Evolutionary conservation across 2,113 vertebrate genomes (phyloP).

Genomic region (Paramisgurnus dabryanus): DNA sequence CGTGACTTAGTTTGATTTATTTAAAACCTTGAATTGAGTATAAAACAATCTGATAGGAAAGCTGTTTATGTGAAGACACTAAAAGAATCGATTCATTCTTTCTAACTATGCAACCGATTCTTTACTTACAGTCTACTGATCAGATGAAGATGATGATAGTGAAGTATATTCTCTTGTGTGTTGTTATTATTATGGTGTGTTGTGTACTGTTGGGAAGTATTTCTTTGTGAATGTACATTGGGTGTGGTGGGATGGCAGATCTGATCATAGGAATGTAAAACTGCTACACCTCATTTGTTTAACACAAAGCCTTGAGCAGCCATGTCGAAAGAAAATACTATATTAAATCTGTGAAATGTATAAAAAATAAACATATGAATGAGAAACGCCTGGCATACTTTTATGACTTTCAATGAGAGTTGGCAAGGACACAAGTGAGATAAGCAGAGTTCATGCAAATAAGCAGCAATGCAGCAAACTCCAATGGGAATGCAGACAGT

Average conservation of each 20-base stretch:
- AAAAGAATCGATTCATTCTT: slow-evolving; percentile 20
- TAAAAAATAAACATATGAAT: slow-evolving; percentile 43
- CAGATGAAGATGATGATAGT: neutral
- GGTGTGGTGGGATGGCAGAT: slow-evolving; percentile 33
- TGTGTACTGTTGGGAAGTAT: slow-evolving; percentile 32
- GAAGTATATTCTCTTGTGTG: neutral
- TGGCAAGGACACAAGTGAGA: too few species aligned
- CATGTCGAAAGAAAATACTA: neutral
- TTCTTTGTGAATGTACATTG: slow-evolving; percentile 43
- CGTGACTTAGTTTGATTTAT: slow-evolving; percentile 35
- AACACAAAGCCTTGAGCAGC: slow-evolving; percentile 8
- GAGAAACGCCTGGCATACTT: neutral
- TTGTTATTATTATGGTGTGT: neutral
- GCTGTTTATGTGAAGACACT: slow-evolving; percentile 4
- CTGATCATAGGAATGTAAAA: slow-evolving; percentile 44
- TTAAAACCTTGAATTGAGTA: slow-evolving; percentile 21
- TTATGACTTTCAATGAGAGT: neutral
- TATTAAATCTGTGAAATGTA: neutral
- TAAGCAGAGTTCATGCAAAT: too few species aligned
- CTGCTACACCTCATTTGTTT: slow-evolving; percentile 7
- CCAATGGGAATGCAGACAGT: too few species aligned
- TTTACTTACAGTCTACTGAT: neutral
- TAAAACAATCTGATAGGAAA: neutral
- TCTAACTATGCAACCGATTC: slow-evolving; percentile 44
- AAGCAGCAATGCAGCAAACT: too few species aligned